Evolutionary conservation across 1,140 invertebrate species (phyloP), one percentile per base, ranked within the genome.

Genomic region (Andrena cerasifolii): DNA sequence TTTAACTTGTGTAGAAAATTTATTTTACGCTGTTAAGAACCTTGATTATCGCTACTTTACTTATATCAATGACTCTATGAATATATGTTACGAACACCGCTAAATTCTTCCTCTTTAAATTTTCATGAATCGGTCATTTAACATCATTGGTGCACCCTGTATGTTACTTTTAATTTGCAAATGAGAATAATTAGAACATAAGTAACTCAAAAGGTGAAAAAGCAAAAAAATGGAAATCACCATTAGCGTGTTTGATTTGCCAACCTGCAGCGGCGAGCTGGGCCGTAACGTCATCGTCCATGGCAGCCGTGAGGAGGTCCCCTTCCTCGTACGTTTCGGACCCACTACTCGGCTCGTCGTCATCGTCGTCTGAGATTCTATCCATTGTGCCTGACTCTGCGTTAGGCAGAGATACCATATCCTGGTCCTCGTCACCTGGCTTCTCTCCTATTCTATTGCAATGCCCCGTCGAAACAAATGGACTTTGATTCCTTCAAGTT

Each of bases 201-300:
- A 78, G 49, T 78, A 86, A 87, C 77, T 87, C 74, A 78, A 88
- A 89, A 91, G 84, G 82, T 86, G 86, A 90, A 91, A 90, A 91
- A 91, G 90, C 89, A 92, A 93, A 93, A 92, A 92, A 90, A 92
- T 90, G 86, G 89, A 93, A 93, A 93, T 93, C 92, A 94, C 93
- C 93, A 92, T 94, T 90, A 90, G 89, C 90, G 88, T 91, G 88
- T 91, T 92, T 91, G 90, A 91, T 91, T 93, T 93, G 90, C 94
- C 93, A 93, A 96, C 98, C 98, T 93, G 98, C 98, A 86, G 98
- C 98, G 65, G 98, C 98, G 83, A 99, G 93, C 90, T 99, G 98
- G 89, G 98, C 97, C 80, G 98, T 99, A 71, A 99, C 97, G 90
- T 99, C 98, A 93, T 98, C 97, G 78, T 96, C 96, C 94, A 97